Conservation (phyloP, 2,113 vertebrate species). For the Saimiri boliviensis region DNA sequence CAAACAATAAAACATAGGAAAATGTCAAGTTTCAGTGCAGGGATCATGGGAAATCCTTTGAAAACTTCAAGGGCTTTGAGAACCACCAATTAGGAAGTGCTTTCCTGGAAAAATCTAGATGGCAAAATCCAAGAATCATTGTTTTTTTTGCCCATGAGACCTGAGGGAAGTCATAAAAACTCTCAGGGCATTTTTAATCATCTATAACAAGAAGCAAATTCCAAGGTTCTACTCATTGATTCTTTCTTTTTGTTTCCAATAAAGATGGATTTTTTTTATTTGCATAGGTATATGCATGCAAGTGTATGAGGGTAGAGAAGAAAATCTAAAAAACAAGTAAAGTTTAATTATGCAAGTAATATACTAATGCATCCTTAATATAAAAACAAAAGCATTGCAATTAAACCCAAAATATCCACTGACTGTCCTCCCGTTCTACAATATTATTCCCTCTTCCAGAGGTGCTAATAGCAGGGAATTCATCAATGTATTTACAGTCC, state of each 20-base stretch:
- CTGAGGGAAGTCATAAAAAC: neutral
- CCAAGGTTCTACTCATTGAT: neutral
- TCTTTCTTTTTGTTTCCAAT: too few relatives aligned
- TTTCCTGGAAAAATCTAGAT: neutral
- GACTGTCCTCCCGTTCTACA: neutral
- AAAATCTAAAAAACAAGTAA: neutral
- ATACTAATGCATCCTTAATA: neutral
- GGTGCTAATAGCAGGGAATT: neutral
- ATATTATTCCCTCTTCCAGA: neutral
- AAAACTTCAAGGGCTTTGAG: neutral
- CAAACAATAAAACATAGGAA: neutral
- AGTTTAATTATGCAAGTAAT: neutral
- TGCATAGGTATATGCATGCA: neutral
- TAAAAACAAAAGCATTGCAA: neutral
- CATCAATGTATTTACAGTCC: neutral
- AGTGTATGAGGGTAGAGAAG: neutral
- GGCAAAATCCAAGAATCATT: neutral
- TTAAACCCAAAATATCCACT: neutral
- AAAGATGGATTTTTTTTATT: neutral
- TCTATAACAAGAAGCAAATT: neutral
- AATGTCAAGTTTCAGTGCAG: neutral
- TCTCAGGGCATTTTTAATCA: neutral
- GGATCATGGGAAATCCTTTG: neutral
- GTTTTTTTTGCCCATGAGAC: neutral
- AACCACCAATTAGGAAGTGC: neutral